Evolutionary conservation across 2,113 vertebrate species (phyloP).

Genomic region (Anoplopoma fimbria): DNA sequence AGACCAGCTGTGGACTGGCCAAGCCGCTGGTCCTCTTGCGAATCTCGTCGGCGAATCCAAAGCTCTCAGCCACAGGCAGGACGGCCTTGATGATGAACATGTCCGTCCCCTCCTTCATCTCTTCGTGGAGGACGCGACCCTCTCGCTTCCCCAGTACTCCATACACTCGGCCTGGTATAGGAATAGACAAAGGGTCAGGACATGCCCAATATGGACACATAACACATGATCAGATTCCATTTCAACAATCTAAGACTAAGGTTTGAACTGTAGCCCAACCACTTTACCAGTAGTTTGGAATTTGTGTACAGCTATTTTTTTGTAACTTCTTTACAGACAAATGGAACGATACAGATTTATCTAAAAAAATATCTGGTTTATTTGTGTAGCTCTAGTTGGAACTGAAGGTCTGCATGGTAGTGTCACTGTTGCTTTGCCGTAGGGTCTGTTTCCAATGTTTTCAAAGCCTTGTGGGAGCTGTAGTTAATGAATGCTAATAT

Average conservation of each 20-base stretch:
- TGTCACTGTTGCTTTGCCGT: neutral
- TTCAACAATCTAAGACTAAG: neutral
- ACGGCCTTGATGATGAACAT: constrained; percentile 95
- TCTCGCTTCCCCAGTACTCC: constrained; percentile 93
- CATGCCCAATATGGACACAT: neutral
- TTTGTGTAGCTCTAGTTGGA: neutral
- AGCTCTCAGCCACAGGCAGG: constrained; percentile 97
- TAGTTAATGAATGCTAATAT: neutral
- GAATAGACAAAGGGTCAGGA: neutral
- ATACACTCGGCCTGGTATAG: constrained; percentile 90
- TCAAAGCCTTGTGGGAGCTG: neutral
- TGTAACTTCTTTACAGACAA: no score
- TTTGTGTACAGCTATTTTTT: no score
- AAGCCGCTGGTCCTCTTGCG: constrained; percentile 95
- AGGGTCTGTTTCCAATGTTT: neutral
- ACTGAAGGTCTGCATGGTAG: neutral
- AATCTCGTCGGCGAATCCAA: constrained; percentile 98
- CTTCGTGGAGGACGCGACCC: constrained; percentile 94
- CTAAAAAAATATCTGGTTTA: neutral
- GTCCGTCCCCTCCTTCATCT: constrained; percentile 98
- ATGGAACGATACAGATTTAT: no score
- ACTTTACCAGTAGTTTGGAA: no score
- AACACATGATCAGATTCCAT: neutral
- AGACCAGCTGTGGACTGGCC: constrained; percentile 97
- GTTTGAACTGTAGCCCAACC: neutral